Evolutionary conservation across 1,140 invertebrate species (phyloP).

Genomic region (Manduca sexta): DNA sequence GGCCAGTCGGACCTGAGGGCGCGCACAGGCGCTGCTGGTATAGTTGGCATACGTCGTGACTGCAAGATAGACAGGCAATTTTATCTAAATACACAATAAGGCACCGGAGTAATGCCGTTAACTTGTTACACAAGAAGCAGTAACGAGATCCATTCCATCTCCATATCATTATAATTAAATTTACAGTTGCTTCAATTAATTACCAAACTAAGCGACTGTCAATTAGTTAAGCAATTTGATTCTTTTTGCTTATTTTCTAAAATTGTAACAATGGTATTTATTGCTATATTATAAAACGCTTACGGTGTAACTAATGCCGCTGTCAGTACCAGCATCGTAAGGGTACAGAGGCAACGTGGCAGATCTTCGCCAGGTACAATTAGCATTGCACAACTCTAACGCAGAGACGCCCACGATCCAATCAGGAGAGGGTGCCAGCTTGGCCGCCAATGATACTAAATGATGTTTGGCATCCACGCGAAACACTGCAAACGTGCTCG

Average conservation of each 20-base stretch:
- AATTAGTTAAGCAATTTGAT: too few relatives aligned
- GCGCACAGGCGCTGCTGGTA: slow-evolving; percentile 88
- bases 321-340: slow-evolving; percentile 98
- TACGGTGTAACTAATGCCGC: slow-evolving; percentile 93
- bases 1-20: slow-evolving; percentile 90
- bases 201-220: too few relatives aligned
- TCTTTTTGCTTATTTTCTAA: too few relatives aligned
- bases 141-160: too few relatives aligned
- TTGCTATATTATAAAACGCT: too few relatives aligned
- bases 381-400: slow-evolving; percentile 91
- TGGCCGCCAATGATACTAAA: slow-evolving; percentile 94
- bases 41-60: slow-evolving; percentile 86
- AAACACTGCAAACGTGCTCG: slow-evolving; percentile 93
- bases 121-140: too few relatives aligned
- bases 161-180: too few relatives aligned
- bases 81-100: too few relatives aligned
- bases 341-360: slow-evolving; percentile 94
- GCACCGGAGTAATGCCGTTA: too few relatives aligned
- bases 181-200: too few relatives aligned
- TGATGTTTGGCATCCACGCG: slow-evolving; percentile 95
- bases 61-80: slow-evolving; percentile 65
- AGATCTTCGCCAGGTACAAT: slow-evolving; percentile 94
- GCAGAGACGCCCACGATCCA: slow-evolving; percentile 98
- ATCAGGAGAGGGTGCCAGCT: slow-evolving; percentile 97
- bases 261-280: too few relatives aligned